Percentiles rank a stretch among this genome's conserved stretches.
Conservation (phyloP, 1,140 invertebrate species). For the Drosophila micromelanica region DNA sequence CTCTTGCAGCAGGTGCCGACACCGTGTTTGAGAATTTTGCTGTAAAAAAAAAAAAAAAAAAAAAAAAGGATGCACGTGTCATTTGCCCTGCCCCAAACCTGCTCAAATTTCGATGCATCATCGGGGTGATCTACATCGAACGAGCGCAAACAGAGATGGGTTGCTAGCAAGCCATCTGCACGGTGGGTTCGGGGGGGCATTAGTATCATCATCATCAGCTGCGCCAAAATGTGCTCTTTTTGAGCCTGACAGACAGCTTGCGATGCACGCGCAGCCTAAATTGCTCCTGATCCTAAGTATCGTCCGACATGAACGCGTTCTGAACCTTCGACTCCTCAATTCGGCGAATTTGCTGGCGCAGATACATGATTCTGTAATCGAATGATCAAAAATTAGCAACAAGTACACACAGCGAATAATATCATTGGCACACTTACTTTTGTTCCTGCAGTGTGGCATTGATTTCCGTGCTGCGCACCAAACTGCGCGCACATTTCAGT, state of each 20-base stretch:
- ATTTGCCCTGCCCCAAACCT: background rate
- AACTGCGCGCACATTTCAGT: slow-evolving; percentile 96
- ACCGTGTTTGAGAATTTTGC: too few relatives aligned
- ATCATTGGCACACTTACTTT: slow-evolving; percentile 88
- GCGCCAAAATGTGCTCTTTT: slow-evolving; percentile 76
- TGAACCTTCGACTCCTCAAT: slow-evolving; percentile 96
- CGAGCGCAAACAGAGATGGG: slow-evolving; percentile 17
- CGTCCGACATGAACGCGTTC: slow-evolving; percentile 90
- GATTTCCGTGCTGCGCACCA: slow-evolving; percentile 97
- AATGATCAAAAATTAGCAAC: background rate
- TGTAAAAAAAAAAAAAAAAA: too few relatives aligned
- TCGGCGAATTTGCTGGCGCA: slow-evolving; percentile 94
- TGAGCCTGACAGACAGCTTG: slow-evolving; percentile 77
- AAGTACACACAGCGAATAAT: background rate
- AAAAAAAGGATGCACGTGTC: slow-evolving; percentile 39
- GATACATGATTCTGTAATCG: slow-evolving; percentile 92
- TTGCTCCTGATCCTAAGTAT: slow-evolving; percentile 84
- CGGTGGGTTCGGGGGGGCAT: slow-evolving; percentile 12
- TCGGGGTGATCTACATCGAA: background rate
- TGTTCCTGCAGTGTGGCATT: slow-evolving; percentile 98
- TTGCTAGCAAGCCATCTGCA: slow-evolving; percentile 19
- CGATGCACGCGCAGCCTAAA: slow-evolving; percentile 79
- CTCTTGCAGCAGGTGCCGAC: too few relatives aligned
- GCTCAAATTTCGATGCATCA: slow-evolving; percentile 2
- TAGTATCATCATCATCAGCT: slow-evolving; percentile 75